Base-by-base conservation (phyloP, 1,140 invertebrate species). In the Apis dorsata region DNA sequence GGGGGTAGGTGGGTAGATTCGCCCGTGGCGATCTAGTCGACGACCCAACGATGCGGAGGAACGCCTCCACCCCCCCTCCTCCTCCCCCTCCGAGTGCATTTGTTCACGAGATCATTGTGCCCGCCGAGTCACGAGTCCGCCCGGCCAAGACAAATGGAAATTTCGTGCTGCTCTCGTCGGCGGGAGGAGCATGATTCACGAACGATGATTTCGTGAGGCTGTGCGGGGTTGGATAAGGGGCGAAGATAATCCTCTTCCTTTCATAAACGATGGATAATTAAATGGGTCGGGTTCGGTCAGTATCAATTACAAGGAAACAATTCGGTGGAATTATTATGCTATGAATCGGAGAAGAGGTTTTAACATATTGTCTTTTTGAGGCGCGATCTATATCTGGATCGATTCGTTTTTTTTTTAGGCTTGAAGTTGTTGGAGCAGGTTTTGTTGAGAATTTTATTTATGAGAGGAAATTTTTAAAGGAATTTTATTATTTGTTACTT, bases 71-170 rank as follows among this genome's bases (percentile, higher is more conserved):
- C 55, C 55, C 57, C 34, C 2, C 28, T n/a, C n/a, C 28, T 1
- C 24, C 24, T 24, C 24, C 24, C 24, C 24, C 24, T 24, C 24
- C 24, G 62, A 44, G 13, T 65, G 79, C 79, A 77, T 77, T 82
- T 62, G 55, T 77, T 77, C 34, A 77, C 73, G 28, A 77, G 70
- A 82, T 82, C 80, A 55, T 82, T 77, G 73, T 69, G 74, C 24
- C 65, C 55, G 62, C 28, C 34, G 34, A 34, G 80, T 82, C 80
- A 82, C 80, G 79, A 81, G 62, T 7, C 17, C 34, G 53, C 60
- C 34, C 55, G 28, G 63, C 72, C 65, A 60, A 77, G 80, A 82
- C 65, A 77, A 82, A 77, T 82, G 80, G 80, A 81, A 82, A 82
- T 59, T 44, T 49, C 74, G 73, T 69, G 63, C 34, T 0, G 34